Base-by-base conservation (phyloP, 1,140 invertebrate genomes). In the Temnothorax nylanderi region DNA sequence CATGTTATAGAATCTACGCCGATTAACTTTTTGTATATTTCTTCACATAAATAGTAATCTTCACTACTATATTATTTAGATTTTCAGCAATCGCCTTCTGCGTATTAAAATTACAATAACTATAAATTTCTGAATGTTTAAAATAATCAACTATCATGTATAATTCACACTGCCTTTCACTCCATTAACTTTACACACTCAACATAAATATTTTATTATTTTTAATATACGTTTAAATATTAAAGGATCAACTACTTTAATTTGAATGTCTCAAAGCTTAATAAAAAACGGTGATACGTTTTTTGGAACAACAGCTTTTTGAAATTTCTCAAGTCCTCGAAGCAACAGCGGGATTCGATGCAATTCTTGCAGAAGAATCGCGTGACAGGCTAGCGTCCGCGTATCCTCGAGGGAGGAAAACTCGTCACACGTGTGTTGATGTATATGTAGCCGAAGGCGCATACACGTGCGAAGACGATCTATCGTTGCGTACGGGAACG, bases 331-430 rank as follows among this genome's bases (percentile, higher is more conserved):
- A 60, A 37, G 44, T 56, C 18, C 10, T 41, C 16, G n/a, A 69
- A 8, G 34, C 32, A 32, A 32, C 34, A 18, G 34, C 13, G 2
- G n/a, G 13, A 78, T 26, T 65, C 62, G 8, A 60, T 26, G 49
- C 65, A 62, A 85, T 92, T 76, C 75, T 84, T 75, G 1, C 26
- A 26, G 72, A 60, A 82, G 75, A 85, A 92, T 94, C 89, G 93
- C 93, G 93, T 94, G 93, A 88, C 86, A 85, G 34, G 62, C 72
- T 87, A 78, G 80, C 89, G 92, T 94, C 88, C 85, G 85, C 51
- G 58, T 82, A 86, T 26, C n/a, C 77, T 65, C 75, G 64, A 51
- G 60, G 85, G 71, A 89, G 32, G 51, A 90, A 88, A 85, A 74
- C 54, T 72, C 80, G 80, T 71, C 51, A 26, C 37, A 54, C 18